Evolutionary conservation across 2,113 vertebrate genomes (phyloP).

Genomic region (Suncus etruscus): DNA sequence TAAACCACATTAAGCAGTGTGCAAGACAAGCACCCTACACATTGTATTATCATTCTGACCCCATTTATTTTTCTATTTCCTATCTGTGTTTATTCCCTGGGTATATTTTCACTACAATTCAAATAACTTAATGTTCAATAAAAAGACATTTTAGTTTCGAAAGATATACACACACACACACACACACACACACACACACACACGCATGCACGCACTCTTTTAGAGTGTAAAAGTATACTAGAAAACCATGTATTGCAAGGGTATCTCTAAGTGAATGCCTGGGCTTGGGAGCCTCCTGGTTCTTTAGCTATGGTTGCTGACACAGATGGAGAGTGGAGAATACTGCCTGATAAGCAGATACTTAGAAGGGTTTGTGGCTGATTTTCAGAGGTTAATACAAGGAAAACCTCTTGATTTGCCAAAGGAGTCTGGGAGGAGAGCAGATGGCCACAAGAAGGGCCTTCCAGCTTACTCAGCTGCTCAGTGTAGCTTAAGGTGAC

Average conservation of each 20-base stretch:
- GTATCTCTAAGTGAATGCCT: conserved; percentile 86
- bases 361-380: conserved; percentile 86
- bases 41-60: too few species aligned
- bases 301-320: conserved; percentile 92
- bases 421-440: conserved; percentile 91
- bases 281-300: conserved; percentile 83
- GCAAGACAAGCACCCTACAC: too few species aligned
- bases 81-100: too few species aligned
- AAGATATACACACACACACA: too few species aligned
- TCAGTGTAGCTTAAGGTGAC: conserved; percentile 86
- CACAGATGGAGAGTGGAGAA: conserved; percentile 91
- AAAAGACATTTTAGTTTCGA: too few species aligned
- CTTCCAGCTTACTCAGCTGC: conserved; percentile 90
- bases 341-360: conserved; percentile 86
- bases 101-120: too few species aligned
- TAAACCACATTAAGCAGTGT: too few species aligned
- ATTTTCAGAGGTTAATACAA: conserved; percentile 93
- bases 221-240: conserved; percentile 78
- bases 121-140: too few species aligned
- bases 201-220: too few species aligned
- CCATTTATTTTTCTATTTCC: too few species aligned
- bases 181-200: too few species aligned
- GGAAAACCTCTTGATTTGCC: conserved; percentile 88
- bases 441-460: conserved; percentile 94
- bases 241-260: conserved; percentile 85